These are phyloP conservation scores for Orbicella faveolata DNA, from an alignment of 64 coral and sea anemone species.

Conservation along the genomic window DNA sequence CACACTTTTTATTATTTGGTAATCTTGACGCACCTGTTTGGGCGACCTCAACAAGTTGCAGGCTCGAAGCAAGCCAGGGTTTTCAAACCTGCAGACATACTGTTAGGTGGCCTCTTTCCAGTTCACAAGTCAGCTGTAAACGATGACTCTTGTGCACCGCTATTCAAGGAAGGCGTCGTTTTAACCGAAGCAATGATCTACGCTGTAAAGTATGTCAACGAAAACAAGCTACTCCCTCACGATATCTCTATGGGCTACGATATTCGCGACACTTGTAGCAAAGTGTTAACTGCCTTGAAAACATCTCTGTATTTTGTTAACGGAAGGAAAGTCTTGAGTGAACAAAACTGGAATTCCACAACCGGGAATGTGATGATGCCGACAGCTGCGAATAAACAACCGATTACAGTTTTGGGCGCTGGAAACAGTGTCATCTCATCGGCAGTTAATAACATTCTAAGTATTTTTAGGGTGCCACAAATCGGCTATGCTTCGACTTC, in stretches of 20 bases:
- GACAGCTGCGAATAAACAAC: neutral
- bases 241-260: conserved; percentile 62
- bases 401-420: conserved; percentile 63
- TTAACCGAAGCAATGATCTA: conserved; percentile 62
- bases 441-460: conserved; percentile 63
- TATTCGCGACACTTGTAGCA: conserved; percentile 62
- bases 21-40: neutral
- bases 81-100: conserved; percentile 33
- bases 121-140: neutral
- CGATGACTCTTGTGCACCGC: neutral
- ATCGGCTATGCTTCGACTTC: conserved; percentile 80
- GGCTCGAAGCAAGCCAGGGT: neutral
- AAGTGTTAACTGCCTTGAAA: conserved; percentile 26
- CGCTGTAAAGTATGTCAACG: conserved; percentile 49
- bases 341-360: neutral
- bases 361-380: neutral
- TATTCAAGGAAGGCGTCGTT: conserved; percentile 53
- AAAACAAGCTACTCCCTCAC: conserved; percentile 29
- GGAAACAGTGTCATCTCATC: conserved; percentile 61
- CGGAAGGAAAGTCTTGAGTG: neutral
- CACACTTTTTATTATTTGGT: neutral
- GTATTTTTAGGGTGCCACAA: conserved; percentile 61
- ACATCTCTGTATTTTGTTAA: conserved; percentile 50
- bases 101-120: conserved; percentile 51
- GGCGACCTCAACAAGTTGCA: neutral